Base-by-base conservation (phyloP, 35 echinoderm and acorn worm species). In the Nesometra sesokonis region DNA sequence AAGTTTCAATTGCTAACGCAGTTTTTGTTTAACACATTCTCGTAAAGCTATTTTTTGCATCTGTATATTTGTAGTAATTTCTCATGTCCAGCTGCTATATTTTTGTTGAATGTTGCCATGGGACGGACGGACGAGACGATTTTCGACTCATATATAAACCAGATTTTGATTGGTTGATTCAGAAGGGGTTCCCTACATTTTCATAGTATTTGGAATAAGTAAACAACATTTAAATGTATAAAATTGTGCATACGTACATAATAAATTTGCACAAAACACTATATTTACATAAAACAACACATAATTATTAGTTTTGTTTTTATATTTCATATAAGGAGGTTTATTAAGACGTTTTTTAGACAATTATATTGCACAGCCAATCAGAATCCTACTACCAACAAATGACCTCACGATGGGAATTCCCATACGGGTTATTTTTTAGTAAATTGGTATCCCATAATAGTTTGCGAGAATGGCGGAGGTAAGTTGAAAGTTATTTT, bases 391-490 rank as follows among this genome's bases (percentile, higher is more conserved):
- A 67, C 52, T 67, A 17, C 21, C 52, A 67, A 67, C 52, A 2
- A 67, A 19, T 67, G 52, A 67, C 52, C 52, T 27, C 21, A 17
- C 21, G 37, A 37, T 19, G 52, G 29, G 40, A 23, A 77, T 90
- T 83, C 67, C 57, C 91, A 86, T 93, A 87, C 91, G 91, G 91
- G 91, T 81, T 23, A 35, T 87, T 83, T 87, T 32, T 38, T 11
- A 82, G 82, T 77, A 91, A 84, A 46, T 57, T 43, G 57, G 46
- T 46, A 97, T 97, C 94, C 94, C 94, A 97, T 97, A 93, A 88
- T 97, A 93, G 32, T 97, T 38, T 82, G 27, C 46, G 31, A 92
- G 84, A 38, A 97, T 97, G 94, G 94, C 94, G 85, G 91, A 97
- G 94, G 94, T 97, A 90, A 92, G 90, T 88, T 67, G 52, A 27